phyloP scores from a whole-genome alignment of 2,797 vertebrate species.

The Xyrichtys novacula region DNA sequence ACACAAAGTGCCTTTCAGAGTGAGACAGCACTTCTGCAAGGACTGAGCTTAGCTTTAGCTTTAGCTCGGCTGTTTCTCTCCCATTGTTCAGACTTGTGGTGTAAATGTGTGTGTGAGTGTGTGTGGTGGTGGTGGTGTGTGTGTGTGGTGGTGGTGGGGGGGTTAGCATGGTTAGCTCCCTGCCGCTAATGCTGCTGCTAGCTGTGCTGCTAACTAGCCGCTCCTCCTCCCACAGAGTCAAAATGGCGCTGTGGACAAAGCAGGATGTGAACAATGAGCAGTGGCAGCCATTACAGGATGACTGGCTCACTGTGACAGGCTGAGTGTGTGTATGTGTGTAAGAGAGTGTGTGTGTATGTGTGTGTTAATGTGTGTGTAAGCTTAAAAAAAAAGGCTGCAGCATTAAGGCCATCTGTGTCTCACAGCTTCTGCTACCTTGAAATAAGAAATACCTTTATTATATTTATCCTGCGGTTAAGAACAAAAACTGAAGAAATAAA shows the following conservation, averaged over 20 bases:
- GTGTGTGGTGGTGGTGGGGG: not conserved
- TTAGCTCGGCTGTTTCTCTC: not conserved
- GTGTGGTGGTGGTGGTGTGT: not conserved
- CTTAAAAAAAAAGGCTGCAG: not conserved
- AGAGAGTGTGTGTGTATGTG: conserved; percentile 15
- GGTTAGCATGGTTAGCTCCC: conserved; percentile 36
- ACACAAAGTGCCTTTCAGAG: not conserved
- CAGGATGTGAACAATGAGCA: conserved; percentile 82
- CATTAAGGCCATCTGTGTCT: conserved; percentile 8
- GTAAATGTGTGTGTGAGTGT: too few species aligned
- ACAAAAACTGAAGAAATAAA: too few species aligned
- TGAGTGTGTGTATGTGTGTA: conserved; percentile 29
- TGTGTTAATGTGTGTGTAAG: conserved; percentile 8
- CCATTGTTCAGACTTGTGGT: not conserved
- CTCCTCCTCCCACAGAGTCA: conserved; percentile 75
- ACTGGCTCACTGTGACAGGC: conserved; percentile 69
- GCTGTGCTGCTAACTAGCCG: conserved; percentile 58
- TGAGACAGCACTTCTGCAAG: not conserved
- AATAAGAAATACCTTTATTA: too few species aligned
- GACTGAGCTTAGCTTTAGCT: not conserved
- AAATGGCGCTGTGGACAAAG: conserved; percentile 91
- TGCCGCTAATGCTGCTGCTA: conserved; percentile 36
- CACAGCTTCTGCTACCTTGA: too few species aligned
- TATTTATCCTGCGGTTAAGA: too few species aligned
- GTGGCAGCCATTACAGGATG: conserved; percentile 90